Evolutionary conservation across 2,113 vertebrate species (phyloP).

Genomic region (Synodontis membranacea): DNA sequence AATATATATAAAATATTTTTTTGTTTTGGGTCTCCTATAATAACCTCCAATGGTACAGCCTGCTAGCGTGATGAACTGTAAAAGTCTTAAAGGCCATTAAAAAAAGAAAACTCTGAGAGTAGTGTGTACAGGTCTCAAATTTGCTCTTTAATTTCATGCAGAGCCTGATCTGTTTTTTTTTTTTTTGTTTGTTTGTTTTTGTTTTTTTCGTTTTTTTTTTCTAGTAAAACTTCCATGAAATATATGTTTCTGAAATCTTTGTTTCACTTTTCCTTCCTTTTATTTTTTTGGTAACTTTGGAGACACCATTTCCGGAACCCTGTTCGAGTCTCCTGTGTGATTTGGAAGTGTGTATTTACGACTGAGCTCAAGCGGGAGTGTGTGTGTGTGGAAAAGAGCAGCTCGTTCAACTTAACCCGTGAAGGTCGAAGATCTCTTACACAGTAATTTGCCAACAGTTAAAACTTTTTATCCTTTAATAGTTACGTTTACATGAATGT

Average conservation of each 20-base stretch:
- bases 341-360: background rate
- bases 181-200: slow-evolving; percentile 47
- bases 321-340: background rate
- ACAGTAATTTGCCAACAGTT: too few species aligned
- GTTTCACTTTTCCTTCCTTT: background rate
- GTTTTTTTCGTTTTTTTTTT: background rate
- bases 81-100: slow-evolving; percentile 32
- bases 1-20: slow-evolving; percentile 47
- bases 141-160: slow-evolving; percentile 68
- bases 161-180: slow-evolving; percentile 68
- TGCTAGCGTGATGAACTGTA: slow-evolving; percentile 19
- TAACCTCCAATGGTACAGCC: slow-evolving; percentile 5
- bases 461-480: background rate
- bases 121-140: slow-evolving; percentile 45
- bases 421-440: too few species aligned
- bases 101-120: slow-evolving; percentile 49
- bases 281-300: background rate
- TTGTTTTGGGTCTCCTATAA: slow-evolving; percentile 21
- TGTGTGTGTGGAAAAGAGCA: background rate
- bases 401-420: background rate
- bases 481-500: background rate
- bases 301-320: background rate
- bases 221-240: slow-evolving; percentile 17
- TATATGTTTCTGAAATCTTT: background rate
- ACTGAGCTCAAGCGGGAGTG: background rate